Conservation (phyloP, 2,113 vertebrate species). For the Prietella phreatophila region DNA sequence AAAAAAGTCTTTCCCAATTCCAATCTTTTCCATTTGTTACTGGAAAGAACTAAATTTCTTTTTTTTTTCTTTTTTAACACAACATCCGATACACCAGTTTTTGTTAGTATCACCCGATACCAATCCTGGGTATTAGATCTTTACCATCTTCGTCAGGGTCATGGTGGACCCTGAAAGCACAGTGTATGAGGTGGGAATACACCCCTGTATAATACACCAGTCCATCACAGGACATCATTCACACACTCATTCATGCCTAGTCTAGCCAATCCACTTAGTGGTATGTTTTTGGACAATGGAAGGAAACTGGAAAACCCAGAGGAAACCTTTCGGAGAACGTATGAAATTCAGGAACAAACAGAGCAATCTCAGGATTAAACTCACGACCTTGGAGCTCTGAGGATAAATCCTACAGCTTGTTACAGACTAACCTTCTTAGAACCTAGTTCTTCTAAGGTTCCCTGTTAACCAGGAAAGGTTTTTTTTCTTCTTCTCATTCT, state of each 20-base stretch:
- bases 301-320: constrained; percentile 4
- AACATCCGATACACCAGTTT: not conserved
- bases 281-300: not conserved
- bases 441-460: not conserved
- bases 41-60: not conserved
- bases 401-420: not conserved
- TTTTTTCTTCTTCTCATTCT: not conserved
- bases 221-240: not conserved
- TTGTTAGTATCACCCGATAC: not conserved
- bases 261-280: not conserved
- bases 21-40: not conserved
- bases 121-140: not conserved
- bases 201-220: not conserved
- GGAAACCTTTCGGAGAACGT: not conserved
- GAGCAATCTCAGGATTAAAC: not conserved
- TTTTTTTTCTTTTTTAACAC: no score
- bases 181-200: not conserved
- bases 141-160: not conserved
- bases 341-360: not conserved
- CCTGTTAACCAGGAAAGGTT: not conserved
- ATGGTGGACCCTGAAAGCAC: not conserved
- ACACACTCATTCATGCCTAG: constrained; percentile 1
- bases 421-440: not conserved
- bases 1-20: no score
- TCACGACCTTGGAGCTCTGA: not conserved